Conservation (phyloP, 1,140 invertebrate genomes). For the Drosophila saltans region DNA sequence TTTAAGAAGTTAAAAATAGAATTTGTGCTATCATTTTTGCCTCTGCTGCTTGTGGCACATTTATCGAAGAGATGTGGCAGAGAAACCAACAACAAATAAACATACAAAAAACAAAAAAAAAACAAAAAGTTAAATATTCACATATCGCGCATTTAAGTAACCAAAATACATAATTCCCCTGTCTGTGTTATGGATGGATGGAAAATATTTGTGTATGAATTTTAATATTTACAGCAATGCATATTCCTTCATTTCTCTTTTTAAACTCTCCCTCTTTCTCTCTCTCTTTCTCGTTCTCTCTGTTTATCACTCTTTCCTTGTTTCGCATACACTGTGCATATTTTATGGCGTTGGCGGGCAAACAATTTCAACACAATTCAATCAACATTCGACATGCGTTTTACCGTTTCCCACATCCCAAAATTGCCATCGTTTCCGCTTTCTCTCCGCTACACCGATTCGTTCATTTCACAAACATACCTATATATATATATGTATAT, state of each 20-base stretch:
- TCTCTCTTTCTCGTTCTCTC: slow-evolving; percentile 21
- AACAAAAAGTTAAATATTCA: slow-evolving; percentile 51
- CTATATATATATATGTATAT: too few species aligned
- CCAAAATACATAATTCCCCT: slow-evolving; percentile 67
- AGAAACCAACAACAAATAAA: slow-evolving; percentile 21
- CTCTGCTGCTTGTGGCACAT: not conserved
- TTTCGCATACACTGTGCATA: slow-evolving; percentile 45
- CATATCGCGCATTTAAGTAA: slow-evolving; percentile 70
- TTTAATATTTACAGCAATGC: slow-evolving; percentile 64
- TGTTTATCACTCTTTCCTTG: not conserved
- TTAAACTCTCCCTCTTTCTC: slow-evolving; percentile 16
- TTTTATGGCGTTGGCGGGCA: slow-evolving; percentile 64
- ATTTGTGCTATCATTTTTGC: too few species aligned
- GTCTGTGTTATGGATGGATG: slow-evolving; percentile 50
- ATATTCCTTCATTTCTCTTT: not conserved
- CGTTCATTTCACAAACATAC: too few species aligned
- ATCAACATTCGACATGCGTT: slow-evolving; percentile 73
- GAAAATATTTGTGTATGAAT: slow-evolving; percentile 69
- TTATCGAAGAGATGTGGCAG: not conserved
- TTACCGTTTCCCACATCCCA: slow-evolving; percentile 6
- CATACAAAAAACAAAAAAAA: slow-evolving; percentile 1
- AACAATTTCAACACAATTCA: slow-evolving; percentile 81
- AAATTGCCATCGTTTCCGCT: too few species aligned
- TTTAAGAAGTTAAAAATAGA: too few species aligned
- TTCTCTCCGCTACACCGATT: not conserved